Conservation (phyloP, 2,888 invertebrate genomes). For the Erynnis tages region DNA sequence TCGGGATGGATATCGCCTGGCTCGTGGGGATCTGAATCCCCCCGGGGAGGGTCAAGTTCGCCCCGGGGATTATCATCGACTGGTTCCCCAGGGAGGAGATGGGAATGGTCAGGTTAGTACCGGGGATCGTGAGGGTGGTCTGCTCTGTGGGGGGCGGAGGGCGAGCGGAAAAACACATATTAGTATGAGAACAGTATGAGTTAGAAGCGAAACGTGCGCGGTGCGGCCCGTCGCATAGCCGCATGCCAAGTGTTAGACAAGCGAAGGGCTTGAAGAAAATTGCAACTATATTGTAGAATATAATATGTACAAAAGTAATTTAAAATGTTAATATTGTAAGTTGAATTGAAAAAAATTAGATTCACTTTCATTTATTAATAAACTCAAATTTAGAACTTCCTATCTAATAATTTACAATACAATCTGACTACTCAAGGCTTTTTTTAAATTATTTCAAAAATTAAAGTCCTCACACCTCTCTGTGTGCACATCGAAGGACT, state of each 20-base stretch:
- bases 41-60: conserved; percentile 69
- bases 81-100: conserved; percentile 73
- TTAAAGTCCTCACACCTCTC: too few species aligned
- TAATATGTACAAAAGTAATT: background rate
- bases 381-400: too few species aligned
- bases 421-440: too few species aligned
- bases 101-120: conserved; percentile 84
- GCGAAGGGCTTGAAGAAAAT: too few species aligned
- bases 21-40: conserved; percentile 44
- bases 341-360: too few species aligned
- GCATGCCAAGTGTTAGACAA: conserved; percentile 14
- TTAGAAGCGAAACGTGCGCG: conserved; percentile 49
- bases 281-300: too few species aligned
- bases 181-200: conserved; percentile 64
- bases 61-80: conserved; percentile 79
- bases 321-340: too few species aligned
- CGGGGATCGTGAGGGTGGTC: conserved; percentile 82
- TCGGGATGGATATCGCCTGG: conserved; percentile 56
- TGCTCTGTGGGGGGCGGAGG: conserved; percentile 61
- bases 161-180: conserved; percentile 64
- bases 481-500: too few species aligned
- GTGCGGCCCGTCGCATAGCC: conserved; percentile 16
- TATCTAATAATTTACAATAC: too few species aligned
- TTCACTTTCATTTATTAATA: too few species aligned
- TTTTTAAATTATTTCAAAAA: too few species aligned